Evolutionary conservation across 2,888 invertebrate genomes (phyloP), one percentile per base, ranked within the genome.

Genomic region (Platycheirus albimanus): DNA sequence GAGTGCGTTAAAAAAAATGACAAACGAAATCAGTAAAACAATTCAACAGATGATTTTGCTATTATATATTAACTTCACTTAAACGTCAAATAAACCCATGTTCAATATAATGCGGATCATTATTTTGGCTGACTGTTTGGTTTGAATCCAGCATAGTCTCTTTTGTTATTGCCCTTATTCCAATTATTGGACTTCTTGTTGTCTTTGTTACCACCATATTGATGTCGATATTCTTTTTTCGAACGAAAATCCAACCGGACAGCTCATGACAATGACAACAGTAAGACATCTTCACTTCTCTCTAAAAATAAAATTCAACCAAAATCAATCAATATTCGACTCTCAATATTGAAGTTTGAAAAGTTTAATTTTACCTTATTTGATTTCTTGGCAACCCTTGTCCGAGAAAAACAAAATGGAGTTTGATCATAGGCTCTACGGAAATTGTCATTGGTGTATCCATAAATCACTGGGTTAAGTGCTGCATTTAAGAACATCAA

Each of bases 401-500:
- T 5, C 10, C 61, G 30, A 11, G 87, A 86, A 47, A 84, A 87
- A 45, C 86, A 86, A 3, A 88, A 49, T 30, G 88, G 86, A 91
- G 96, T 96, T 10, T 91, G 94, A 36, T 87, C 86, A 89, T 95
- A 94, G 11, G 95, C 95, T 61, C 93, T 92, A 10, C 93, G 91
- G 86, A 95, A 94, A 85, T 94, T 93, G 30, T 93, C 93, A 87
- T 95, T 96, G 8, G 94, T 95, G 70, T 94, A 93, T 2, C 95
- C 96, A 85, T 96, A 96, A 76, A 96, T 94, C 0, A 96, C 89
- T 0, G 96, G 96, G 88, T 96, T 96, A 58, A 96, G 89, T 1
- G 95, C 95, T 3, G 95, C 94, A 89, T 95, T 95, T 2, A 94
- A 86, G 85, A 94, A 94, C 89, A 95, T 94, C 1, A 95, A 90